A percentile compares a stretch with the other conserved stretches of the same genome.
These are phyloP conservation scores for Cepaea nemoralis DNA, from an alignment of 1,140 invertebrate species.

Conservation along the genomic window DNA sequence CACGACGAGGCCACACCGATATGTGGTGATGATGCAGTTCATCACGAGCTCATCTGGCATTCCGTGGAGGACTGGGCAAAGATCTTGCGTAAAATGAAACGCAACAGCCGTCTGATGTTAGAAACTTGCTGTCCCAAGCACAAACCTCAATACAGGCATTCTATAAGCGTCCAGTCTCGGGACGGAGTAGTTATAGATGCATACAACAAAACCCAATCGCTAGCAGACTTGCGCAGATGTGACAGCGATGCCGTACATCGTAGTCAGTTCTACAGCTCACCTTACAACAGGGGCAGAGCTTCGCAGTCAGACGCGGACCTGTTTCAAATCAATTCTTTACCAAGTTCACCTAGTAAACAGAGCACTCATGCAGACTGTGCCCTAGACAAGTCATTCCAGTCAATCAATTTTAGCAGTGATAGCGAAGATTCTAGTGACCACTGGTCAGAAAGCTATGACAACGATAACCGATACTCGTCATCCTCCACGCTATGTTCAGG, in stretches of 20 bases:
- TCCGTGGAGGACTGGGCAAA: conserved; percentile 65
- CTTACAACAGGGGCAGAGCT: not conserved
- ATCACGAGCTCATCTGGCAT: conserved; percentile 51
- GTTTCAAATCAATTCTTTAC: not conserved
- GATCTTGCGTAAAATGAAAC: conserved; percentile 63
- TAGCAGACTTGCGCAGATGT: conserved; percentile 16
- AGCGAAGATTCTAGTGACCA: not conserved
- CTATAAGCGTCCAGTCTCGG: not conserved
- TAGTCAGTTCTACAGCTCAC: not conserved
- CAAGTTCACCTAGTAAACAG: not conserved
- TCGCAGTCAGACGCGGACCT: not conserved
- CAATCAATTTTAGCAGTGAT: not conserved
- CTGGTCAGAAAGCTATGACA: conserved; percentile 16
- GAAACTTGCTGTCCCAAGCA: conserved; percentile 25
- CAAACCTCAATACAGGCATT: not conserved
- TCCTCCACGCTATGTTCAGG: conserved; percentile 30
- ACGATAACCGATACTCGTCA: conserved; percentile 37
- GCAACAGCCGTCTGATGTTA: conserved; percentile 49
- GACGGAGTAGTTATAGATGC: not conserved
- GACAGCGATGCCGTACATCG: not conserved
- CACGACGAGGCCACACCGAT: conserved; percentile 30
- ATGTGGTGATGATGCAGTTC: conserved; percentile 5
- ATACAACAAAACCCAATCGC: conserved; percentile 29
- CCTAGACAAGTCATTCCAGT: not conserved
- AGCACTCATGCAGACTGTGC: not conserved